A percentile compares a stretch with the other conserved stretches of the same genome.
Conservation (phyloP, 2,797 vertebrate species). For the Borostomias antarcticus region DNA sequence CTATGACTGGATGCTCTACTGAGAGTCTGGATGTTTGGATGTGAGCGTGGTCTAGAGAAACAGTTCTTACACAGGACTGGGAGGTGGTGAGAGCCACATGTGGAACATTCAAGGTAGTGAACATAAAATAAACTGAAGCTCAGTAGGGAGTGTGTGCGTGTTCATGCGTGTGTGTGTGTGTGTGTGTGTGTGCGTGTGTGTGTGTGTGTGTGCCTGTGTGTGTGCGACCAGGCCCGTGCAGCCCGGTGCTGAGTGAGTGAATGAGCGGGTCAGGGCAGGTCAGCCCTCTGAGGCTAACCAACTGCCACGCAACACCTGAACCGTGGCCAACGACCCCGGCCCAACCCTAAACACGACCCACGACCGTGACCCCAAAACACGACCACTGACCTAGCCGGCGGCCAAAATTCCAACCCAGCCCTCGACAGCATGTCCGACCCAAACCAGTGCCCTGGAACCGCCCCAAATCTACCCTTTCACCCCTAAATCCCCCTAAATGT, state of each 20-base stretch:
- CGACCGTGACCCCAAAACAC: slow-evolving; percentile 11
- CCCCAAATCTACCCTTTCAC: slow-evolving; percentile 11
- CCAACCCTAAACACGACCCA: slow-evolving; percentile 55
- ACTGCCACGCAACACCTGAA: slow-evolving; percentile 62
- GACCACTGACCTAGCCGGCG: slow-evolving; percentile 17
- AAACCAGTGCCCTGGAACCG: slow-evolving; percentile 23
- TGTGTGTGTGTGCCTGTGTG: slow-evolving; percentile 4
- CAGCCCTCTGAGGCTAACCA: slow-evolving; percentile 62
- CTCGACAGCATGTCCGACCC: no score
- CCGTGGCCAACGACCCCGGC: slow-evolving; percentile 29
- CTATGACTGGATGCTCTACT: no score
- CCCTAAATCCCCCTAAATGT: background rate
- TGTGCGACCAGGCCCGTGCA: slow-evolving; percentile 29
- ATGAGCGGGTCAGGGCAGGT: slow-evolving; percentile 56
- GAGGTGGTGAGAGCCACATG: slow-evolving; percentile 53
- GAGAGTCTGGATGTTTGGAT: background rate
- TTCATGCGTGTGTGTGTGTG: slow-evolving; percentile 32
- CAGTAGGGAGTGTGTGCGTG: slow-evolving; percentile 41
- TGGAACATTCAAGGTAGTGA: slow-evolving; percentile 58
- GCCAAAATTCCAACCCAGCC: slow-evolving; percentile 11
- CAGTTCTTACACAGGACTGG: no score
- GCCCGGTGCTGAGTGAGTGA: slow-evolving; percentile 58
- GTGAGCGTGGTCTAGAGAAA: background rate
- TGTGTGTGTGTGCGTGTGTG: slow-evolving; percentile 11
- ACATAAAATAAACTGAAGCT: slow-evolving; percentile 44